phyloP scores from a whole-genome alignment of 2,888 invertebrate genomes.

The Rhabditoides inermis region DNA sequence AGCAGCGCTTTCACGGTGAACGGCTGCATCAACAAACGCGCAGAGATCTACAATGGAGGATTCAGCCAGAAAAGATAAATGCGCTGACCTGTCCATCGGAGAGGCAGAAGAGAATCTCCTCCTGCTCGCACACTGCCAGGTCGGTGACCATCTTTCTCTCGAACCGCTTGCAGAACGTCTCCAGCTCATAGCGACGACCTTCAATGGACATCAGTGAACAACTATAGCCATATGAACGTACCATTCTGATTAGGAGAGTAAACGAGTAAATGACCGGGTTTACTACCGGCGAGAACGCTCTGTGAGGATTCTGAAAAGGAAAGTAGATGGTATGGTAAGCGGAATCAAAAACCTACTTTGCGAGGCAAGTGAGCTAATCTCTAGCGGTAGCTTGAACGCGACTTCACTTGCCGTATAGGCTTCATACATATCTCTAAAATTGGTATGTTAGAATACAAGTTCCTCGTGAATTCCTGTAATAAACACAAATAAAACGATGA shows the following conservation, averaged over 20 bases:
- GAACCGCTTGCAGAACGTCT: constrained; percentile 21
- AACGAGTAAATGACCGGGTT: constrained; percentile 24
- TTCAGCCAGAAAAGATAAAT: no score
- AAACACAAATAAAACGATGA: no score
- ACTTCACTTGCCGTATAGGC: constrained; percentile 43
- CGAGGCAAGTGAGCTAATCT: constrained; percentile 24
- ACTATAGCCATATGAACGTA: not conserved
- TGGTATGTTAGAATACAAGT: no score
- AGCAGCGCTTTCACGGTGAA: constrained; percentile 19
- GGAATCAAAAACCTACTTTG: constrained; percentile 15
- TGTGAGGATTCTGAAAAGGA: constrained; percentile 19
- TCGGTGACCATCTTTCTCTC: constrained; percentile 34
- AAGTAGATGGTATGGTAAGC: not conserved
- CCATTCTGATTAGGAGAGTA: constrained; percentile 10
- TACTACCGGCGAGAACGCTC: constrained; percentile 21
- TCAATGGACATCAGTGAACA: not conserved
- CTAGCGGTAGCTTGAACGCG: constrained; percentile 32
- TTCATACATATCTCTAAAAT: constrained; percentile 37
- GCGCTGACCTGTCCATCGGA: constrained; percentile 35
- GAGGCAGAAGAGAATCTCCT: constrained; percentile 38
- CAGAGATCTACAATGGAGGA: no score
- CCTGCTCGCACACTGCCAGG: constrained; percentile 31
- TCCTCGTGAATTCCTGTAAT: no score
- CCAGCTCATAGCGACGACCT: constrained; percentile 17
- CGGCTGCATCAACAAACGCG: constrained; percentile 6